Evolutionary conservation across 2,888 invertebrate species (phyloP), one percentile per base, ranked within the genome.

Genomic region (Scaptomyza tumidula): DNA sequence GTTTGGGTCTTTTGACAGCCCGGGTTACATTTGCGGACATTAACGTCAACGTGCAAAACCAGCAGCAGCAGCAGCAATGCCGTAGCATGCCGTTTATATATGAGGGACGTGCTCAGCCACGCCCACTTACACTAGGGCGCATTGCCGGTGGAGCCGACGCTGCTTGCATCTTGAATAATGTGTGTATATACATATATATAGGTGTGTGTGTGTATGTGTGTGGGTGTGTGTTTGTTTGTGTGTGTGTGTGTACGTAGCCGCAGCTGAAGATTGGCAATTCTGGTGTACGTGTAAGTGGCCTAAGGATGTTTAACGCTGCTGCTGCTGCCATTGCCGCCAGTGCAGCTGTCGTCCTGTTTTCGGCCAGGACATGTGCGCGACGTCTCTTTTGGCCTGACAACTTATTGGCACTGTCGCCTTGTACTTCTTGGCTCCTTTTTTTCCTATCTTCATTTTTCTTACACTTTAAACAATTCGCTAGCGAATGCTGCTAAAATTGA

Each of bases 11-110:
- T 68, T 53, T 61, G 75, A 64, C 64, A 68, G 65, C 57, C 56
- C 62, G 59, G 37, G 75, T 63, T 68, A 76, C 71, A 71, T 75
- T 76, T 81, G 82, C 80, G 80, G 82, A 80, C 80, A 80, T 81
- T 80, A 80, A 79, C 76, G 76, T 66, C 70, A 71, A 61, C 70
- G 62, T 80, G 76, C 76, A 65, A 68, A 71, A 24, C 35, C 39
- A 46, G 62, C 64, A 44, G 76, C 76, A 65, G 66, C 73, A 24
- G 41, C 45, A 46, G 62, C 64, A 44, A 16, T 1, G 24, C 3
- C 24, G 0, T 1, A 24, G 33, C 62, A 58, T 78, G 78, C 74
- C 77, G 13, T 14, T 2, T 35, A 73, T 45, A 70, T 59, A 64
- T 69, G 75, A 70, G 72, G 50, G 79, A 81, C 79, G 79, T 79